phyloP scores from a whole-genome alignment of 2,888 invertebrate genomes.

The Scaptomyza flava region DNA sequence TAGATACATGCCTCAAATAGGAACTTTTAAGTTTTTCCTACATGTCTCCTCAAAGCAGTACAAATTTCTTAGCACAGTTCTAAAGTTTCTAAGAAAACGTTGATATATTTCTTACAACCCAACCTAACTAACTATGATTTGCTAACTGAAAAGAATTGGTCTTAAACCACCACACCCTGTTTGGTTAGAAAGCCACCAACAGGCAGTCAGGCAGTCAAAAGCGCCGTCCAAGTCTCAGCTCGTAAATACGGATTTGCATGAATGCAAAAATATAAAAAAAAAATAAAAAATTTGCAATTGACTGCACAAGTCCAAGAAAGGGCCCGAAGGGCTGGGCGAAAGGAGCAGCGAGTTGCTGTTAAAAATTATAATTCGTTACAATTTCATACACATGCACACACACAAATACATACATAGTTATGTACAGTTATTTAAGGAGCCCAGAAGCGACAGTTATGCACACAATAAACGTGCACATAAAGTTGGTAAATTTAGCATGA shows the following conservation, averaged over 20 bases:
- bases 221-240: constrained; percentile 44
- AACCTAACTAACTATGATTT: background rate
- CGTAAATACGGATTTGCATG: constrained; percentile 72
- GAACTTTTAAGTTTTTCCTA: background rate
- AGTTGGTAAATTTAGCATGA: constrained; percentile 70
- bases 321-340: background rate
- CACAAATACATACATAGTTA: background rate
- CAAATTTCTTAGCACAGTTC: background rate
- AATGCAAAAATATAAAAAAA: constrained; percentile 68
- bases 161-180: constrained; percentile 39
- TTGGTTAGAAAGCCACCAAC: constrained; percentile 15
- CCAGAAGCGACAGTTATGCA: constrained; percentile 68
- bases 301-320: constrained; percentile 44
- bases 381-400: constrained; percentile 45
- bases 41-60: background rate
- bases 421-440: constrained; percentile 17
- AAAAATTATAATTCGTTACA: constrained; percentile 67
- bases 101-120: background rate
- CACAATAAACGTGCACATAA: constrained; percentile 71
- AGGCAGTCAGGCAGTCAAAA: constrained; percentile 36
- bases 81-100: background rate
- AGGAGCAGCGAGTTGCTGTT: constrained; percentile 8
- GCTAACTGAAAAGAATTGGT: background rate
- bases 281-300: constrained; percentile 73
- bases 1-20: background rate